Evolutionary conservation across 1,140 invertebrate genomes (phyloP), one percentile per base, ranked within the genome.

Genomic region (Bombus consobrinus): DNA sequence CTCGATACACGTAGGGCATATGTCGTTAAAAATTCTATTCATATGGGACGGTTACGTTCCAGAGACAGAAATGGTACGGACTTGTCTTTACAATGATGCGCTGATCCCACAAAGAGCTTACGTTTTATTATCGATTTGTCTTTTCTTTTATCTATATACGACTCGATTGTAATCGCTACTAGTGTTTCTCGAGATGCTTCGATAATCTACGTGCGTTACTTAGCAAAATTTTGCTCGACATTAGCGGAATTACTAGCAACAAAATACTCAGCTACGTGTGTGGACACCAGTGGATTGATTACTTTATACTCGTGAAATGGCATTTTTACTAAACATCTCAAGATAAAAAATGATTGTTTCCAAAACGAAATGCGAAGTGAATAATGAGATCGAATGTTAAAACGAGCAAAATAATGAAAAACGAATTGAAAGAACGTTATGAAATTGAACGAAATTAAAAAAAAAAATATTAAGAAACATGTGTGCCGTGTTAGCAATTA

Each of bases 211-310:
- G n/a, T 74, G 53, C 57, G 59, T 47, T 62, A 62, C 4, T 66
- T 37, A 72, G 59, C 59, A 37, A 39, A 75, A 34, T 66, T 32
- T 34, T 68, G 72, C 43, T 62, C 41, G 32, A 85, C 28, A 81
- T 81, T 57, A 64, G 41, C 77, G 43, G 34, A n/a, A 78, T 74
- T 64, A 78, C 59, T 43, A 39, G n/a, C 71, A 66, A 86, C 37
- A 87, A 86, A 91, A 91, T 91, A 91, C 88, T 93, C 93, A 94
- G 93, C 93, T 94, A 93, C 92, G 91, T 84, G 66, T 91, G 93
- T 95, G 94, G 94, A 95, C 94, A 95, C 93, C 93, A 93, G 88
- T 92, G 78, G 80, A 92, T 80, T 76, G 77, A 47, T 87, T 81
- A 89, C 89, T 88, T 86, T 83, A 81, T 81, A 34, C 77, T 83